Base-by-base conservation (phyloP, 2,797 vertebrate genomes). In the Rallus crepitans region DNA sequence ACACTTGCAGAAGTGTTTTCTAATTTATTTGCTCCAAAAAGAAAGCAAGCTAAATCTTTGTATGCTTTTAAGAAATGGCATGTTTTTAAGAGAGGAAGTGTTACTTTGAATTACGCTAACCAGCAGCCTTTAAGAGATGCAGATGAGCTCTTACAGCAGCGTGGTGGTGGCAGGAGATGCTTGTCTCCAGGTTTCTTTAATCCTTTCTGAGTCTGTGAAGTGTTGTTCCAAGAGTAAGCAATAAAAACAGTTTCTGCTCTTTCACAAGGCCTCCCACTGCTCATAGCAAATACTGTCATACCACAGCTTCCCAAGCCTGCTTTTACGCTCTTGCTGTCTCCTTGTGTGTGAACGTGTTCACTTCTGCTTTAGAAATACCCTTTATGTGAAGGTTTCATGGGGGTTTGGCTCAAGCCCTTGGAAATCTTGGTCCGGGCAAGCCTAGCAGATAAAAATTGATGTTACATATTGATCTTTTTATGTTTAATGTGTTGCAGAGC, bases 401-500 rank as follows among this genome's bases (percentile, higher is more conserved):
- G 53, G 31, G 9, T 65, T 93, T 13, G 1, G 50, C 45, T 87
- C 11, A 9, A 88, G 37, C 31, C 47, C 40, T 56, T 65, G 57
- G 53, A 73, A 84, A 18, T 73, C 69, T 75, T 40, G 20, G 71
- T 85, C 31, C n/a, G 5, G 60, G 53, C 83, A 69, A 82, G 89
- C 14, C 17, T 16, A 23, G 28, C 65, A 88, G 87, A 66, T 91
- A 72, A 92, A 87, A 88, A 79, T 28, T 88, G 23, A n/a, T 92
- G 73, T 93, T 96, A 66, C 71, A 24, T 95, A 97, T 96, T 87
- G 96, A 96, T 96, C 78, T 88, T 88, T 81, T 88, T 72, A 68
- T 82, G 87, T 93, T 78, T 73, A 63, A 78, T 37, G 79, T 88
- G 84, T 84, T 94, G 84, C 90, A 90, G 85, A 96, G 85, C 91